Conservation (phyloP, 2,113 vertebrate species). For the Nematolebias whitei region DNA sequence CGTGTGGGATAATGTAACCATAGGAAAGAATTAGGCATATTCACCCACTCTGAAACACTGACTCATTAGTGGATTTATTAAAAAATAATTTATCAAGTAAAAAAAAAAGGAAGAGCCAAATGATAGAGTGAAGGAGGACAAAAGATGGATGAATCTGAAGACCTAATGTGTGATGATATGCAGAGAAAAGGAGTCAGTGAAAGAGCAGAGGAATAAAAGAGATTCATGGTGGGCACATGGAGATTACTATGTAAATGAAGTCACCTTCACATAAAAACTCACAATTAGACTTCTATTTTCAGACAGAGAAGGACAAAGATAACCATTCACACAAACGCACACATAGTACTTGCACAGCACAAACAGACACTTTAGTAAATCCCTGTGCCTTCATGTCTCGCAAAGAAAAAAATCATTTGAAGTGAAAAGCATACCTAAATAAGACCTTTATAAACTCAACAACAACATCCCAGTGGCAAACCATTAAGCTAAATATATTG, state of each 20-base stretch:
- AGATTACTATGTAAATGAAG: slow-evolving; percentile 67
- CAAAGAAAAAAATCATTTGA: slow-evolving; percentile 40
- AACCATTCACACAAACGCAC: slow-evolving; percentile 30
- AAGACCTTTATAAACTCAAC: slow-evolving; percentile 28
- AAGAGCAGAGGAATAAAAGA: slow-evolving; percentile 28
- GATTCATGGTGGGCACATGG: slow-evolving; percentile 17
- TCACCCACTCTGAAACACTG: slow-evolving; percentile 32
- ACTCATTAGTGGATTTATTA: slow-evolving; percentile 50
- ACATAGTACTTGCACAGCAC: slow-evolving; percentile 1
- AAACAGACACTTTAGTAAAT: slow-evolving; percentile 15
- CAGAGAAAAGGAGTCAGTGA: slow-evolving; percentile 17
- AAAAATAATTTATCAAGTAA: slow-evolving; percentile 49
- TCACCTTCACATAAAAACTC: slow-evolving; percentile 59
- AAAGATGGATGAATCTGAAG: slow-evolving; percentile 45
- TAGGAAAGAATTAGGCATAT: slow-evolving; percentile 26
- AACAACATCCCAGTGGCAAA: background rate
- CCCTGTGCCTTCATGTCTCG: slow-evolving; percentile 31
- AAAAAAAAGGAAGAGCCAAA: slow-evolving; percentile 12
- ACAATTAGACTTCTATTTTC: slow-evolving; percentile 57
- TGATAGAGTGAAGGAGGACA: slow-evolving; percentile 7
- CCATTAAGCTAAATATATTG: background rate
- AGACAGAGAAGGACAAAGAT: slow-evolving; percentile 65
- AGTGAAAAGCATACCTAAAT: slow-evolving; percentile 37
- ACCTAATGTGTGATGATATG: slow-evolving; percentile 39
- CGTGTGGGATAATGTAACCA: slow-evolving; percentile 53